phyloP scores from a whole-genome alignment of 1,140 invertebrate species.

The Oryzaephilus surinamensis region DNA sequence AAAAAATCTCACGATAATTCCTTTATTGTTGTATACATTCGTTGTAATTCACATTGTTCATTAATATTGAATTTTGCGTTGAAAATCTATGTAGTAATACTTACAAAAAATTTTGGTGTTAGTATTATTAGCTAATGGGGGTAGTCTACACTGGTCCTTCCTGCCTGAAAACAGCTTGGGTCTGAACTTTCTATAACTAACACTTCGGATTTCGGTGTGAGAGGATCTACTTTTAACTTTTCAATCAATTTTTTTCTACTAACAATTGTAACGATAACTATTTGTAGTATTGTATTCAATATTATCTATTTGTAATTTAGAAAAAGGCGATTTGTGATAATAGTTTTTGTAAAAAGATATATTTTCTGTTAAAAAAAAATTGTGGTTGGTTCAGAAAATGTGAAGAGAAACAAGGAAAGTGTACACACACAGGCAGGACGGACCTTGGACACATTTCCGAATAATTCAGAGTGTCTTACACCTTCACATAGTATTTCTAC shows the following conservation, averaged over 20 bases:
- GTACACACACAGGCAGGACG: conserved; percentile 36
- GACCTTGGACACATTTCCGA: conserved; percentile 33
- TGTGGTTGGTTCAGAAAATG: conserved; percentile 35
- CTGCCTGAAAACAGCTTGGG: conserved; percentile 32
- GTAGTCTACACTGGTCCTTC: conserved; percentile 35
- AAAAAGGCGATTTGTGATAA: no score
- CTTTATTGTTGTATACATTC: no score
- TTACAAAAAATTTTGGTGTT: conserved; percentile 1
- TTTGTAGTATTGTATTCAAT: no score
- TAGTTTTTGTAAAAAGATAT: conserved; percentile 24
- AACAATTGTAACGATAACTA: no score
- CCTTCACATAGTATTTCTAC: conserved; percentile 30
- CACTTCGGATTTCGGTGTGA: conserved; percentile 18
- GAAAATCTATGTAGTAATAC: no score
- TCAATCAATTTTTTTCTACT: conserved; percentile 17
- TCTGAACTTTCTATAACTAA: conserved; percentile 33
- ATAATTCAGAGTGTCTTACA: conserved; percentile 28
- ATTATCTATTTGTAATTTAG: no score
- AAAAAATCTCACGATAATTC: no score
- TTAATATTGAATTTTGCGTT: no score
- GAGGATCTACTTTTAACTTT: conserved; percentile 17
- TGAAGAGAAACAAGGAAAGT: conserved; percentile 30
- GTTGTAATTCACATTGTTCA: no score
- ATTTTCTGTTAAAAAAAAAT: no score
- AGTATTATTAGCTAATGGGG: conserved; percentile 9